phyloP scores from a whole-genome alignment of 2,888 invertebrate genomes.

The Suillia variegata region DNA sequence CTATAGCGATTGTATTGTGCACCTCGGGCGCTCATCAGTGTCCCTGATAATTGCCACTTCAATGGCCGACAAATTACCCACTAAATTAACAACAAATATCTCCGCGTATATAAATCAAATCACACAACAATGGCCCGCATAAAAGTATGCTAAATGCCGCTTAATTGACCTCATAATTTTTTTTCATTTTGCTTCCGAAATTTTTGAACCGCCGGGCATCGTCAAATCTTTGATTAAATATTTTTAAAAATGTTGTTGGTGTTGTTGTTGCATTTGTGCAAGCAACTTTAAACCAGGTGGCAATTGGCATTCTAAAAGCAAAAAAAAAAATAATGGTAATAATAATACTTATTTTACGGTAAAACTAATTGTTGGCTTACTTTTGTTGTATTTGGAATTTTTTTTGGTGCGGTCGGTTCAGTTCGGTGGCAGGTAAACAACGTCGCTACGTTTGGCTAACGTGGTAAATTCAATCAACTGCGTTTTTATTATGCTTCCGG shows the following conservation, averaged over 20 bases:
- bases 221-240: constrained; percentile 10
- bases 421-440: no score
- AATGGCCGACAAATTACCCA: neutral
- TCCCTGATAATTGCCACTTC: constrained; percentile 3
- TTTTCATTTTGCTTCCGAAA: constrained; percentile 50
- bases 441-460: no score
- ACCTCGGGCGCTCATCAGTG: neutral
- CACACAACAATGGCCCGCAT: neutral
- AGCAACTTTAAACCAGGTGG: constrained; percentile 40
- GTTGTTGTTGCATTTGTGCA: neutral
- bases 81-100: neutral
- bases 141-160: no score
- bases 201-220: constrained; percentile 18
- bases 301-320: constrained; percentile 41
- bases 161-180: constrained; percentile 35
- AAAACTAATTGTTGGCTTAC: no score
- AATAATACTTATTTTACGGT: no score
- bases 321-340: neutral
- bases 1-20: no score
- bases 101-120: neutral
- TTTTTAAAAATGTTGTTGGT: neutral
- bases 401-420: no score
- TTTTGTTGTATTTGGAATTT: no score
- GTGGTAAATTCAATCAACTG: constrained; percentile 4
- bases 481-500: constrained; percentile 3